Base-by-base conservation (phyloP, 2,888 invertebrate genomes). In the Drosophila borealis region DNA sequence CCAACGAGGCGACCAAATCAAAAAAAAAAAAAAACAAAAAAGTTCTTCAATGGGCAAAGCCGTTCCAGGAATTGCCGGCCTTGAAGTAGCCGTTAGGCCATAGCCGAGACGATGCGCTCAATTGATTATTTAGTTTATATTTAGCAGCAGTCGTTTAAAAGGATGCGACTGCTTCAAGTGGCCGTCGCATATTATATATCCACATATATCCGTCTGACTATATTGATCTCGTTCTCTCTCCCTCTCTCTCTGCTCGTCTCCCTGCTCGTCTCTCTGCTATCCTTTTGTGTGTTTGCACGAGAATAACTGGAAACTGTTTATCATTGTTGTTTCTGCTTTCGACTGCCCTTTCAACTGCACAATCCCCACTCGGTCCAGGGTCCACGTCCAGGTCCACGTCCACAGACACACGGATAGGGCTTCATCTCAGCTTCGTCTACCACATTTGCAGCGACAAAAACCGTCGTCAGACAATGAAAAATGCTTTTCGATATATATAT, bases 61-160 rank as follows among this genome's bases (percentile, higher is more conserved):
- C 64, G 81, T 81, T 81, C 87, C 82, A 81, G 79, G 82, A 82
- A 87, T 76, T 62, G 76, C 65, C 71, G 85, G 88, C 88, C 82
- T 82, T 84, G 82, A 82, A 82, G 82, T 82, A 82, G 88, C 88
- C 88, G 82, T 84, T 82, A 82, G 81, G 81, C 75, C 65, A 46
- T 42, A 29, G 42, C 45, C 45, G 61, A 48, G 10, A 68, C 78
- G 84, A 78, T 81, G 85, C 79, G 80, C 83, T 88, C 86, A 82
- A 84, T 86, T 86, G 88, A 78, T 86, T 84, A 85, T 84, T 88
- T 88, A 85, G 83, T 84, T 88, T 84, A 88, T 84, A 86, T 84
- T 84, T 88, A 88, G 88, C 88, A 83, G 86, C 72, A 64, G 69
- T 59, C 68, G 66, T 80, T 88, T 74, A 72, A 88, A 81, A 83